Percentiles rank a stretch among this genome's conserved stretches.
phyloP scores from a whole-genome alignment of 2,888 invertebrate genomes.

The Phaedon cochleariae region DNA sequence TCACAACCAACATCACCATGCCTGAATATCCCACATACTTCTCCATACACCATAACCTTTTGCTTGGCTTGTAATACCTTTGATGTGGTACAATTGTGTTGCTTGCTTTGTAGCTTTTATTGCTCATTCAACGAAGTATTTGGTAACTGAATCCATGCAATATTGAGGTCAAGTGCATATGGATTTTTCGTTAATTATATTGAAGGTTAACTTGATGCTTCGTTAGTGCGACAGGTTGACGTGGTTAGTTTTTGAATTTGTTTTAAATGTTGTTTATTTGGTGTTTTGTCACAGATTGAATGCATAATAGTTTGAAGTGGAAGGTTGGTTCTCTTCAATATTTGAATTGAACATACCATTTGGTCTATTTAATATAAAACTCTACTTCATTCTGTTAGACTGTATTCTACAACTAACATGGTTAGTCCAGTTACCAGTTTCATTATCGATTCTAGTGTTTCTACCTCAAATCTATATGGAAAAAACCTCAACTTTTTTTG shows the following conservation, averaged over 20 bases:
- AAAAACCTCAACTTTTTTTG: too few species aligned
- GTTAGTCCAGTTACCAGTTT: conserved; percentile 12
- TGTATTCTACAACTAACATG: neutral
- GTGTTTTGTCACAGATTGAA: conserved; percentile 16
- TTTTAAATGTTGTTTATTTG: conserved; percentile 34
- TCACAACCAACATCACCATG: conserved; percentile 40
- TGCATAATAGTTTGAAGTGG: conserved; percentile 10
- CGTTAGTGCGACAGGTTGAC: conserved; percentile 46
- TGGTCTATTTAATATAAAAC: neutral
- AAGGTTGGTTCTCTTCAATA: neutral
- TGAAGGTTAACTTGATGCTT: conserved; percentile 36
- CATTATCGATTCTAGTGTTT: too few species aligned
- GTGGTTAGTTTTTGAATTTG: conserved; percentile 36
- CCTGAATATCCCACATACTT: conserved; percentile 44
- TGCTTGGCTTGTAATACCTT: conserved; percentile 54
- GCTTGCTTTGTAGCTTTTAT: conserved; percentile 56
- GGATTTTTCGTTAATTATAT: neutral
- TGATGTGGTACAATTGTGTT: conserved; percentile 49
- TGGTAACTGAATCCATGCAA: neutral
- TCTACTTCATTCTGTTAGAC: neutral
- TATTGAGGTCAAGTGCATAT: neutral
- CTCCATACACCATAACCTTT: conserved; percentile 31
- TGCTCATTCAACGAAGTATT: conserved; percentile 13
- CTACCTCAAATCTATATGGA: too few species aligned
- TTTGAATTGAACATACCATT: too few species aligned